Evolutionary conservation across 2,797 vertebrate genomes (phyloP).

Genomic region (Gobionotothen gibberifrons): DNA sequence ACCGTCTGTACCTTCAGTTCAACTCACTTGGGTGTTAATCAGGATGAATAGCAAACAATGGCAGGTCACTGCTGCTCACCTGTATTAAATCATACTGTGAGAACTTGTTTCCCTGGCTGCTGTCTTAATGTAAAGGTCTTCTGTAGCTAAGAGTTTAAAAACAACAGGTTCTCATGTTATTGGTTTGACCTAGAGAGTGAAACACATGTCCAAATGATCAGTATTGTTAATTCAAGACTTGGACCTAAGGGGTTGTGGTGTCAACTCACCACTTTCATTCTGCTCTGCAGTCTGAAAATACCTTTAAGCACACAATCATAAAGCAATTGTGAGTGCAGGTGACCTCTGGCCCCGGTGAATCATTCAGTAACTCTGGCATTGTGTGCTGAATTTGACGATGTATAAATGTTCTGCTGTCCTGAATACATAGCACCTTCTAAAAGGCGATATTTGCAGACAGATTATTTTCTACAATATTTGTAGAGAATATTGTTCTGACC

Average conservation of each 20-base stretch:
- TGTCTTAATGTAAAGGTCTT: slow-evolving; percentile 13
- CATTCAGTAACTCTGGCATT: slow-evolving; percentile 53
- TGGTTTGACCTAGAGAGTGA: slow-evolving; percentile 8
- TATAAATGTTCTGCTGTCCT: background rate
- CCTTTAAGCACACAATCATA: slow-evolving; percentile 64
- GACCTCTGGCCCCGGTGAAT: slow-evolving; percentile 60
- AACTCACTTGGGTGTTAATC: slow-evolving; percentile 39
- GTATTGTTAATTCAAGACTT: slow-evolving; percentile 38
- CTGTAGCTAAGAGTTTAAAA: background rate
- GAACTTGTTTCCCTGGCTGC: background rate
- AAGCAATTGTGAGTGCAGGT: slow-evolving; percentile 59
- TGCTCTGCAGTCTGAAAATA: slow-evolving; percentile 46
- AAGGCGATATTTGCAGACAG: slow-evolving; percentile 5
- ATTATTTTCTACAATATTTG: background rate
- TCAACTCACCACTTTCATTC: slow-evolving; percentile 42
- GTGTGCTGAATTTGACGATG: slow-evolving; percentile 37
- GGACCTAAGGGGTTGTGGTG: background rate
- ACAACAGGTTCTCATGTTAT: slow-evolving; percentile 11
- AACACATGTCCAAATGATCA: slow-evolving; percentile 12
- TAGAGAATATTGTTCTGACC: slow-evolving; percentile 13
- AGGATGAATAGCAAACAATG: slow-evolving; percentile 46
- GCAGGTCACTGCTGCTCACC: slow-evolving; percentile 20
- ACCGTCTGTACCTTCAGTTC: slow-evolving; percentile 19
- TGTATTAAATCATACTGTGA: slow-evolving; percentile 26
- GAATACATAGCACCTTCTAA: slow-evolving; percentile 26